phyloP scores from a whole-genome alignment of 2,113 vertebrate genomes.

The Willisornis vidua region DNA sequence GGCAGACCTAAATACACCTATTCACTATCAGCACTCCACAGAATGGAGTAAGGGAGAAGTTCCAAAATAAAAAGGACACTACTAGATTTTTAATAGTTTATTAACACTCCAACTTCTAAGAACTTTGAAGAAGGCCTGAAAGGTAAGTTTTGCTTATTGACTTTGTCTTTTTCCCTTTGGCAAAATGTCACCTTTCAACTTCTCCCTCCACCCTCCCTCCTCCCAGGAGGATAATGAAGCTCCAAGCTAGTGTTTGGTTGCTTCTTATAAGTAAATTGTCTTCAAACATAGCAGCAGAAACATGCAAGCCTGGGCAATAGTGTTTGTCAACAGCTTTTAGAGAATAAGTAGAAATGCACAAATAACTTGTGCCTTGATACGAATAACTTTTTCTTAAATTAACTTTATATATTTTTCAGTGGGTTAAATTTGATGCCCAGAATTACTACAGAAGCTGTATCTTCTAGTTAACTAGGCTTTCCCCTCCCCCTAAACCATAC shows the following conservation, averaged over 20 bases:
- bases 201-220: not conserved
- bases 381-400: not conserved
- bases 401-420: not conserved
- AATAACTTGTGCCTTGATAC: not conserved
- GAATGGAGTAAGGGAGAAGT: not conserved
- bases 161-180: slow-evolving; percentile 23
- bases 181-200: slow-evolving; percentile 18
- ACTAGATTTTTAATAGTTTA: slow-evolving; percentile 35
- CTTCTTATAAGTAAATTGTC: not conserved
- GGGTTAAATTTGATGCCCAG: not conserved
- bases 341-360: not conserved
- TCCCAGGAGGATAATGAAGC: not conserved
- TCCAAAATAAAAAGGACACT: slow-evolving; percentile 45
- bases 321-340: slow-evolving; percentile 2
- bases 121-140: slow-evolving; percentile 47
- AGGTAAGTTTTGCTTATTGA: slow-evolving; percentile 29
- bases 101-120: slow-evolving; percentile 52
- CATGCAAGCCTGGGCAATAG: not conserved
- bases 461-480: not conserved
- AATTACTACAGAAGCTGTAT: not conserved
- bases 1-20: not conserved
- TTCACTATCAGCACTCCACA: not conserved
- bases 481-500: not conserved
- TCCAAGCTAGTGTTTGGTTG: slow-evolving; percentile 24
- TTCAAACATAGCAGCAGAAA: slow-evolving; percentile 41